Percentiles rank a stretch among this genome's conserved stretches.
These are phyloP conservation scores for Natrix natrix DNA, from an alignment of 2,797 vertebrate genomes.

Conservation along the genomic window DNA sequence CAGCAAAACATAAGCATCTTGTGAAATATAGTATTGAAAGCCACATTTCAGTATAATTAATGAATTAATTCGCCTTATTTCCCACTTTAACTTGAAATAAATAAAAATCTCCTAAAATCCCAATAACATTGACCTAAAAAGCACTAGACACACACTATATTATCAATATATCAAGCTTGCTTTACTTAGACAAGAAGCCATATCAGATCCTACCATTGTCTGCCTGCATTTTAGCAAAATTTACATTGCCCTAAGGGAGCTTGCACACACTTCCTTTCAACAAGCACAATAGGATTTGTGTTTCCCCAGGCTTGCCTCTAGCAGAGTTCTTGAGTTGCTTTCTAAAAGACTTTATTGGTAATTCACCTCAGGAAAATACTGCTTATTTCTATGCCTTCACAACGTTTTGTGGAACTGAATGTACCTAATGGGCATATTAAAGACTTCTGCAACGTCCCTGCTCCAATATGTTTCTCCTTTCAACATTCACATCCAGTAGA, in stretches of 20 bases:
- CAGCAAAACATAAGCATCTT: background rate
- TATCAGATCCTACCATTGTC: background rate
- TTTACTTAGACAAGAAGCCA: background rate
- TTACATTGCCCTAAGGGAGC: background rate
- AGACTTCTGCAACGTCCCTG: background rate
- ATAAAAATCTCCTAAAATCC: background rate
- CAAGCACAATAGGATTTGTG: conserved; percentile 13
- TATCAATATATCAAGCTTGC: background rate
- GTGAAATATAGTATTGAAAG: background rate
- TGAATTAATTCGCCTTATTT: background rate
- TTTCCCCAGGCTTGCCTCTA: background rate
- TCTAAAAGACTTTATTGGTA: background rate
- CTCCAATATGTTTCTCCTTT: background rate
- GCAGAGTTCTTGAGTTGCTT: background rate
- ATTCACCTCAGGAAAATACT: background rate
- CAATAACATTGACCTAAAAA: background rate
- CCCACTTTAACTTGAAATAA: background rate
- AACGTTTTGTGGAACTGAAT: background rate
- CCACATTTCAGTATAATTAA: background rate
- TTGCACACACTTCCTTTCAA: conserved; percentile 10
- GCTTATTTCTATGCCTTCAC: background rate
- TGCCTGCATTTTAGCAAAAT: background rate
- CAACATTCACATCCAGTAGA: background rate
- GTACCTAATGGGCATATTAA: background rate
- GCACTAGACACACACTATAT: background rate